Base-by-base conservation (phyloP, 2,888 invertebrate genomes). In the Meiosimyza platycephala region DNA sequence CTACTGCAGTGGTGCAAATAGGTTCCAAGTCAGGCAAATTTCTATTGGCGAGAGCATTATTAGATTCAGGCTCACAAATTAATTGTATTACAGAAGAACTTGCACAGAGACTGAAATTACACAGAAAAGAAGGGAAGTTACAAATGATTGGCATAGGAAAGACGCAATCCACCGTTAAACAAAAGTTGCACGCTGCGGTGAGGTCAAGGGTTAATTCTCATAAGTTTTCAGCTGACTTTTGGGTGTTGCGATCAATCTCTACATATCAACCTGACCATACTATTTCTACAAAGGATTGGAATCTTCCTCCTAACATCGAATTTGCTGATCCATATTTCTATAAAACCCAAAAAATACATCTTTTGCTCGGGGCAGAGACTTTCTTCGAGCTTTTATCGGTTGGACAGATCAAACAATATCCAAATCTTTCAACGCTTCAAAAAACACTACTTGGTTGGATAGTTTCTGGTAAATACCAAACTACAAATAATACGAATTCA, bases 401-500 rank as follows among this genome's bases (percentile, higher is more conserved):
- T n/a, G n/a, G n/a, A n/a, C n/a, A 73, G 16, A 65, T 73, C 7
- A 73, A 69, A 59, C 28, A 52, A 15, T 40, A 57, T 55, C n/a
- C 48, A 54, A 18, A 54, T 18, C 33, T 70, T 15, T 69, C 65
- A 13, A 33, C 50, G 12, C 15, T 73, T 13, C 73, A 73, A 73
- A 69, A n/a, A 63, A 70, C 70, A 22, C 40, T 73, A 13, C 65
- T 73, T 50, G 70, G 71, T 9, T 71, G 73, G 71, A 67, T 71
- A 1, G 51, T 74, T 1, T 71, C 73, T 7, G 71, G 73, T 55
- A 68, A 55, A 33, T 68, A 65, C 13, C 50, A 51, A 7, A 6
- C 18, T 5, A 16, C n/a, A 6, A 3, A 9, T 4, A 64, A 33
- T 50, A 12, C n/a, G 11, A 16, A 48, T 5, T 4, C 64, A 7